phyloP scores from a whole-genome alignment of 2,888 invertebrate species.

The Halocaridina rubra region DNA sequence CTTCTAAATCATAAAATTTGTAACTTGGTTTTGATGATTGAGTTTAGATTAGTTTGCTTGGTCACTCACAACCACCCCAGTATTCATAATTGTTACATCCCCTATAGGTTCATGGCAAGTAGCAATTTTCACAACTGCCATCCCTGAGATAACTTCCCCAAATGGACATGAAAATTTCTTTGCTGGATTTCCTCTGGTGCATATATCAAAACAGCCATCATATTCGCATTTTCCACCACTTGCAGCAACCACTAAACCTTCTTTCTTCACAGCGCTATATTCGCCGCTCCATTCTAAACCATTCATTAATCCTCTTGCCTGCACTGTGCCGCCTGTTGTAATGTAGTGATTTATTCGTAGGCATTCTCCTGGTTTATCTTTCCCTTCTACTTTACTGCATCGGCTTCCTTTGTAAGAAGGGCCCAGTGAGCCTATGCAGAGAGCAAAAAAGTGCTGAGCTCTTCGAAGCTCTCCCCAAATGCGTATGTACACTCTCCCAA shows the following conservation, averaged over 20 bases:
- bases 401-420: background rate
- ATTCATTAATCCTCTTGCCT: background rate
- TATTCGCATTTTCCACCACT: background rate
- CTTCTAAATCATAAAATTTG: no score
- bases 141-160: background rate
- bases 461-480: background rate
- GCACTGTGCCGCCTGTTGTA: background rate
- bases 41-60: no score
- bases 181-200: background rate
- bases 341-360: background rate
- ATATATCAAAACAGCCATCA: background rate
- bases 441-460: background rate
- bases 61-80: background rate
- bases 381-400: background rate
- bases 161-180: slow-evolving; percentile 3
- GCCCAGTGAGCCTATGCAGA: background rate
- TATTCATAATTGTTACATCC: background rate
- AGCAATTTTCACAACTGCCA: background rate
- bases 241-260: background rate
- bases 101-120: background rate
- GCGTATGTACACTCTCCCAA: background rate
- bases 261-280: background rate
- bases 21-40: no score
- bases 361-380: background rate
- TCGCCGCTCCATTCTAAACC: background rate